Evolutionary conservation across 2,113 vertebrate genomes (phyloP), one percentile per base, ranked within the genome.

Genomic region (Nettapus auritus): DNA sequence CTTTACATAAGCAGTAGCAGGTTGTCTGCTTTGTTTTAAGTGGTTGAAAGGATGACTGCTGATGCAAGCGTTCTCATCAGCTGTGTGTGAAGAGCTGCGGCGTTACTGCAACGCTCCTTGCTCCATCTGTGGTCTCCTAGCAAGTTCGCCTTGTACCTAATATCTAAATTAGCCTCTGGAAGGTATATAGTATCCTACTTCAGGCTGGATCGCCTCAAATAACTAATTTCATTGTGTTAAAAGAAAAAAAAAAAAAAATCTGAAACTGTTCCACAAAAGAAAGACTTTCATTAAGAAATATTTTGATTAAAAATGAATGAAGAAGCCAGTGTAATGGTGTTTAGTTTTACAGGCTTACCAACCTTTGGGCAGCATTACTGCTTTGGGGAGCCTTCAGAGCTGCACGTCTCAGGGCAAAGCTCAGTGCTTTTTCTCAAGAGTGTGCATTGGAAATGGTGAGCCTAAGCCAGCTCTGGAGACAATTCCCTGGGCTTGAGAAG

Each of bases 61-160:
- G 95, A 83, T 95, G 79, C 90, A 82, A 80, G 68, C 75, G 0
- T 87, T 90, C 88, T 94, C 91, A 86, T 95, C 92, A 95, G 69
- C 82, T 63, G 77, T 60, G 50, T 95, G 77, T 94, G 95, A 86
- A 90, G 96, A 97, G 96, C 95, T 95, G 82, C 68, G 44, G 83
- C 3, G 3, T 82, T 92, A 77, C 69, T 69, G 64, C 69, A 81
- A 59, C 78, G 86, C 73, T 95, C 44, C 91, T 94, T 95, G 90
- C 93, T 98, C 89, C 60, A 46, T 91, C 80, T 84, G 53, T 93
- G 69, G 97, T 98, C 90, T 98, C 97, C 94, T 98, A 97, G 97
- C 97, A 98, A 97, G 97, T 95, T 89, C 0, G 11, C 40, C 75
- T 68, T 86, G 79, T 94, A 82, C 59, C 81, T 96, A 97, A 91